Evolutionary conservation across 1,140 invertebrate genomes (phyloP).

Genomic region (Calephelis virginiensis): DNA sequence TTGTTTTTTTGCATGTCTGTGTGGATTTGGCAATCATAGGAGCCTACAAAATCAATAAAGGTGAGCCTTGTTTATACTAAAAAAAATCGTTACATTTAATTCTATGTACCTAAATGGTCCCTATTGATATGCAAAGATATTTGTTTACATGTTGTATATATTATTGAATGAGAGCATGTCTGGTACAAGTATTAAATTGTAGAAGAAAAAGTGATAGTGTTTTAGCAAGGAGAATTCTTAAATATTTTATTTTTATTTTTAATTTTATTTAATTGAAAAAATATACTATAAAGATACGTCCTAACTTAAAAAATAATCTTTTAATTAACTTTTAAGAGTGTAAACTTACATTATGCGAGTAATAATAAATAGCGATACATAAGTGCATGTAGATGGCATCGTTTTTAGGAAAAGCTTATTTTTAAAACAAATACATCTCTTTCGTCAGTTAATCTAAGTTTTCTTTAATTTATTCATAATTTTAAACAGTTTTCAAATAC

Average conservation of each 20-base stretch:
- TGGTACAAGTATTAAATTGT: slow-evolving; percentile 8
- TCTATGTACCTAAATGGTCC: slow-evolving; percentile 2
- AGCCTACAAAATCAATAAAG: slow-evolving; percentile 71
- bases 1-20: slow-evolving; percentile 55
- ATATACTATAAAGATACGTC: too few species aligned
- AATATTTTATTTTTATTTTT: background rate
- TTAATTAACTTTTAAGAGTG: too few species aligned
- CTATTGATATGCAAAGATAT: slow-evolving; percentile 15
- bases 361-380: too few species aligned
- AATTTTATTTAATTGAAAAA: too few species aligned
- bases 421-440: too few species aligned
- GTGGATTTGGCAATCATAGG: slow-evolving; percentile 46
- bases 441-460: too few species aligned
- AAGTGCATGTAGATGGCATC: too few species aligned
- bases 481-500: too few species aligned
- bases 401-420: too few species aligned
- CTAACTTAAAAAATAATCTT: too few species aligned
- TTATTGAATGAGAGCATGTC: slow-evolving; percentile 3
- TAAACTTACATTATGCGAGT: too few species aligned
- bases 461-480: too few species aligned
- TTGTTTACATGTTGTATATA: background rate
- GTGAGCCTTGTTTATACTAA: slow-evolving; percentile 47
- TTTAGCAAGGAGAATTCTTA: background rate
- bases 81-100: background rate
- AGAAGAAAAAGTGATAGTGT: slow-evolving; percentile 3